phyloP scores from a whole-genome alignment of 2,888 invertebrate species.

The Scrobipalpa costella region DNA sequence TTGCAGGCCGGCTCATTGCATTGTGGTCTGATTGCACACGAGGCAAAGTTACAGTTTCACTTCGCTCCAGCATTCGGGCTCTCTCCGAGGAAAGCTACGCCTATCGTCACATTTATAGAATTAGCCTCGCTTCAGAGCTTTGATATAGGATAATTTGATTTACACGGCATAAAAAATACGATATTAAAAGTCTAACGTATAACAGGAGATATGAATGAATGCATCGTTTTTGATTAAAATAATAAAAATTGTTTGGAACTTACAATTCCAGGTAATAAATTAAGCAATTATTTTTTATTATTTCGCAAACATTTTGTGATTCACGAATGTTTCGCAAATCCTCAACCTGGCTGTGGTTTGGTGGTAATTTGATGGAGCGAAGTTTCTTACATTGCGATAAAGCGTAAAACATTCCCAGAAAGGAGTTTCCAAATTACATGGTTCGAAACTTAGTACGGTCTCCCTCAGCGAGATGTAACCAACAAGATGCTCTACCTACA shows the following conservation, averaged over 20 bases:
- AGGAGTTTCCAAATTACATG: constrained; percentile 12
- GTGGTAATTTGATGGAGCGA: constrained; percentile 21
- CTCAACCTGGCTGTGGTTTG: constrained; percentile 51
- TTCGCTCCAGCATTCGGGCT: constrained; percentile 21
- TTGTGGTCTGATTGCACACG: constrained; percentile 34
- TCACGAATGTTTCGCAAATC: constrained; percentile 47
- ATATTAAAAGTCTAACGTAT: no score
- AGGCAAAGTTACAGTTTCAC: constrained; percentile 37
- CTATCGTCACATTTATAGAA: constrained; percentile 26
- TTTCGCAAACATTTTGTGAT: constrained; percentile 38
- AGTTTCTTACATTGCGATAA: constrained; percentile 6
- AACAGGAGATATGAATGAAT: no score
- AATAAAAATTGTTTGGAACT: no score
- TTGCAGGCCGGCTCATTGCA: constrained; percentile 31
- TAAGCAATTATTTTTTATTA: background rate
- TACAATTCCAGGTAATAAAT: background rate
- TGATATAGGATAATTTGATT: background rate
- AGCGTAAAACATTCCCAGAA: constrained; percentile 15
- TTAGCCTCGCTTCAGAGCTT: background rate
- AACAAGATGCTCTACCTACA: background rate
- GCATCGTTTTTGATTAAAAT: no score
- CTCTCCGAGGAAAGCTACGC: constrained; percentile 34
- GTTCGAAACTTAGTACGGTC: background rate
- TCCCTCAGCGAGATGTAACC: background rate
- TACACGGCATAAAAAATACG: no score